Evolutionary conservation across 2,113 vertebrate species (phyloP).

Genomic region (Rhynchopsitta pachyrhyncha): DNA sequence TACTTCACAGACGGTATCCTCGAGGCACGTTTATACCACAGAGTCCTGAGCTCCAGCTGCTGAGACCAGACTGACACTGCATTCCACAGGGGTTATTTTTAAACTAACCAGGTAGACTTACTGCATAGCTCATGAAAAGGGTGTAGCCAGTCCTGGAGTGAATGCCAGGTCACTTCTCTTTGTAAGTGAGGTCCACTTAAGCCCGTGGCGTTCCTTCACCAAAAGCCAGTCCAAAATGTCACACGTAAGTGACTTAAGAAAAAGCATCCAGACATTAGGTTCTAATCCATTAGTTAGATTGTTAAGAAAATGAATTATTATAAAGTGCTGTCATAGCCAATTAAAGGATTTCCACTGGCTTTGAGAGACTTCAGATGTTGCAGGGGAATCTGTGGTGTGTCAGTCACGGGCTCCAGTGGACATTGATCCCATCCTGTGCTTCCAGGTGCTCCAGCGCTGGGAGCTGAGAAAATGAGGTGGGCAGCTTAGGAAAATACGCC

Average conservation of each 20-base stretch:
- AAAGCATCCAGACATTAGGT: background rate
- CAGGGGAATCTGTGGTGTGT: background rate
- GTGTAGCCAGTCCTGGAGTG: background rate
- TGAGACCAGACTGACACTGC: background rate
- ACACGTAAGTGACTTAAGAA: fast-evolving
- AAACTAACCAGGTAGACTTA: background rate
- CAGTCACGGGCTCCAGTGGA: background rate
- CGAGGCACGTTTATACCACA: fast-evolving
- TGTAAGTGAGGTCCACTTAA: background rate
- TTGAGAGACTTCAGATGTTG: background rate
- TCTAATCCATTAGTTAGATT: background rate
- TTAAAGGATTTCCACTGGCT: background rate
- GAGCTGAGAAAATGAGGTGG: background rate
- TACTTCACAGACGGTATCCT: background rate
- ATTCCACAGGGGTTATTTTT: background rate
- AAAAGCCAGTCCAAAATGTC: background rate
- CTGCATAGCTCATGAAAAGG: background rate
- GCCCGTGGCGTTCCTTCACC: background rate
- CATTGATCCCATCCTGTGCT: background rate
- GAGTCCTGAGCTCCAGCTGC: background rate
- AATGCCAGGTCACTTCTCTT: background rate
- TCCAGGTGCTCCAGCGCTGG: background rate
- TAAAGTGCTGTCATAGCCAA: background rate
- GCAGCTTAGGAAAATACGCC: background rate
- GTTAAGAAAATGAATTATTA: background rate